Base-by-base conservation (phyloP, 2,113 vertebrate species). In the Odocoileus virginianus region DNA sequence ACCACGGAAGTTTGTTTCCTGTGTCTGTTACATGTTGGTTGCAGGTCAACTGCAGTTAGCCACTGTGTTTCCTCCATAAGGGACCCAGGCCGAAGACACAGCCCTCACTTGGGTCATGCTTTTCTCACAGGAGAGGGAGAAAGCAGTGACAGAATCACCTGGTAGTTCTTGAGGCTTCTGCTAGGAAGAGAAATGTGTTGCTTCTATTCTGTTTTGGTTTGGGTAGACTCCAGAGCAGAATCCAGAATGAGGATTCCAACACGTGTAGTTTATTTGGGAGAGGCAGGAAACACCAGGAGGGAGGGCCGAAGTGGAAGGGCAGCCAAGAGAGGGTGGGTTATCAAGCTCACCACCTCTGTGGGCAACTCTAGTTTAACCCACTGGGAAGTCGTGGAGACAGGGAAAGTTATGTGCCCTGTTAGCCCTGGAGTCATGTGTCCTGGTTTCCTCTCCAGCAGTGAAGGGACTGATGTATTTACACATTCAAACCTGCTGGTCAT, bases 331-430 rank as follows among this genome's bases (percentile, higher is more conserved):
- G 21, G 36, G 27, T 23, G 7, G 5, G 9, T 60, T 87, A 40
- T 12, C 6, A 40, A 71, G 40, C 21, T 36, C 0, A 0, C 67
- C 45, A 13, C 10, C 12, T 11, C 5, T 12, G 21, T 19, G 30
- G 40, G 57, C 5, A 30, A 12, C 74, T 84, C 10, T 23, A 57
- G 79, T 60, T 52, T 57, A 60, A 43, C 45, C 23, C 23, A 17
- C 0, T 7, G 50, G 50, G 27, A 58, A 96, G 52, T 47, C 0
- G 14, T 25, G 4, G 30, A 64, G 64, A 67, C 2, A 17, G 47
- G 55, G 17, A 5, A 27, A 15, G 84, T 9, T 15, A 0, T 5
- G 3, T n/a, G 54, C 60, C 30, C 33, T 36, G 10, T 40, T 45
- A 58, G 43, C 47, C 14, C 55, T 17, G 7, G 76, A 13, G 76